Base-by-base conservation (phyloP, 64 coral and sea anemone species). In the Dendrophyllia cribrosa region DNA sequence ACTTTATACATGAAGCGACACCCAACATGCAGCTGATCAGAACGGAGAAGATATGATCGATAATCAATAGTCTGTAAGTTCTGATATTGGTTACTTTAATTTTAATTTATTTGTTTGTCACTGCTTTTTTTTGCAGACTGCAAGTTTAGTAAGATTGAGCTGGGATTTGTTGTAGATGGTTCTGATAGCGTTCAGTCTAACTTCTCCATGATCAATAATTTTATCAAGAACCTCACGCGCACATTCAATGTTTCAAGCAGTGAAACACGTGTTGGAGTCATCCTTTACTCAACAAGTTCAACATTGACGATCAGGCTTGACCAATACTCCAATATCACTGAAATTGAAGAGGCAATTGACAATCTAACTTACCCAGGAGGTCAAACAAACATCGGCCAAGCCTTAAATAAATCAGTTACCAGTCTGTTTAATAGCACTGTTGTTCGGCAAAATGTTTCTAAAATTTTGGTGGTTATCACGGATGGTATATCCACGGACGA, bases 121-220 rank as follows among this genome's bases (percentile, higher is more conserved):
- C 2, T 56, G 12, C 34, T 56, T 24, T 87, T 68, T 9, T 16
- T n/a, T 56, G 76, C 13, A 93, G 90, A 46, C 14, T 96, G 95
- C 86, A 93, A 89, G 60, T 77, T 91, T 50, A 93, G 51, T 23
- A 10, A 58, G 14, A 64, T 98, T 78, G 96, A 98, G 6, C 86
- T 98, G 34, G 92, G 72, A 19, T 75, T 98, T 58, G 6, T 98
- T 5, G 15, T 98, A 0, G 96, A 98, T 44, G 96, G 89, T 1
- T 98, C 96, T 24, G 93, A 82, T 9, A 98, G 96, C 49, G 82
- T 95, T 13, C 72, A 94, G 7, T 87, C 62, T 7, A 87, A 91
- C 46, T 98, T 98, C 66, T 59, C 81, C 49, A 87, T 67, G 11
- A 78, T 78, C 15, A 87, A 92, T 70, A 43, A 86, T 48, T 97